Percentiles rank a stretch among this genome's conserved stretches.
phyloP scores from a whole-genome alignment of 2,797 vertebrate species.

The Apodemus agrarius region DNA sequence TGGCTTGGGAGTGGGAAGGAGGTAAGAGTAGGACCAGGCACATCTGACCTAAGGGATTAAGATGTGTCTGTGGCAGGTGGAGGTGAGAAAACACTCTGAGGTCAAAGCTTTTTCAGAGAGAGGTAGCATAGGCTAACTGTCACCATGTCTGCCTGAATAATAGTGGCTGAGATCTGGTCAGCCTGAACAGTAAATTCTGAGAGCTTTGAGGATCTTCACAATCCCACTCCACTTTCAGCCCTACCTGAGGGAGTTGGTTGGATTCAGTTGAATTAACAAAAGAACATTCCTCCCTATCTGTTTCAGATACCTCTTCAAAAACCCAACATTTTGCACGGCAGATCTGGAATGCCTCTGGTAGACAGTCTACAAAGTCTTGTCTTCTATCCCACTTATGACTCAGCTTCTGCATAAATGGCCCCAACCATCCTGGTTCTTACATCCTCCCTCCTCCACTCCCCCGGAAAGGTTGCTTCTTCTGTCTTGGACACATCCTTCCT shows the following conservation, averaged over 20 bases:
- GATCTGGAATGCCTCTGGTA: not conserved
- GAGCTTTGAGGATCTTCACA: not conserved
- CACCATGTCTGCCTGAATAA: not conserved
- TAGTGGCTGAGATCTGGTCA: not conserved
- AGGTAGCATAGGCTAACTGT: too few species aligned
- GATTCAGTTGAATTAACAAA: not conserved
- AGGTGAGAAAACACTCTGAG: fast-evolving
- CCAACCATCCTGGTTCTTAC: fast-evolving
- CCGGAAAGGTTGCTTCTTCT: not conserved
- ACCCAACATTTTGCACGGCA: not conserved
- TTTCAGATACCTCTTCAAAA: not conserved
- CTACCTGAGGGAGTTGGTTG: not conserved
- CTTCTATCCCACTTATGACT: not conserved
- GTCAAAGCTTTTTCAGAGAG: too few species aligned
- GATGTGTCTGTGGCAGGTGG: not conserved
- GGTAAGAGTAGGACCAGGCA: fast-evolving
- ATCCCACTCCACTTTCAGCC: not conserved
- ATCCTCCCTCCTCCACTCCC: fast-evolving
- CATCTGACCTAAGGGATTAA: not conserved
- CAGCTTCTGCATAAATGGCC: fast-evolving
- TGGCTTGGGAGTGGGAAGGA: not conserved
- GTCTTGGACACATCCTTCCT: fast-evolving
- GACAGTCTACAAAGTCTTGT: fast-evolving
- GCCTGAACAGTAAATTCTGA: not conserved
- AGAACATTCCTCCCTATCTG: fast-evolving